Conservation (phyloP, 2,113 vertebrate species). For the Casuarius casuarius region DNA sequence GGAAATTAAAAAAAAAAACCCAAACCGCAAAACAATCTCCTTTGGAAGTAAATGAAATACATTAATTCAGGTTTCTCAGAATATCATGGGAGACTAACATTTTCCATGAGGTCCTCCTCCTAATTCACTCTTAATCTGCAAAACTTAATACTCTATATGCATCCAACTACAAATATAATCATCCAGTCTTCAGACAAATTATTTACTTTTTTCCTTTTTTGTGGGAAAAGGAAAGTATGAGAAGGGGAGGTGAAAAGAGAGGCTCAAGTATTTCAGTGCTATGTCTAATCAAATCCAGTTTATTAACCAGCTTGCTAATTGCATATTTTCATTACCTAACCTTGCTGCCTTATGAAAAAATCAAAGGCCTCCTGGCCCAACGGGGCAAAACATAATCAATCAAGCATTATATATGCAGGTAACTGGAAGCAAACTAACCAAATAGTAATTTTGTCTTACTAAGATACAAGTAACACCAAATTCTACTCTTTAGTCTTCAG, state of each 20-base stretch:
- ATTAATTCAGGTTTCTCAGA: background rate
- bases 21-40: background rate
- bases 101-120: background rate
- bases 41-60: background rate
- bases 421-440: background rate
- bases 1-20: background rate
- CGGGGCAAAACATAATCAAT: background rate
- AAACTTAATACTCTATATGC: background rate
- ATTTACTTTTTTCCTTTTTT: too few species aligned
- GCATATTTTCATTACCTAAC: background rate
- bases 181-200: too few species aligned
- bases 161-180: background rate
- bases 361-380: constrained; percentile 15
- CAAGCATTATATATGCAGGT: background rate
- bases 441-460: background rate
- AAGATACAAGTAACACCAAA: background rate
- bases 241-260: background rate
- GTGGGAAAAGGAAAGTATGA: background rate
- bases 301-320: background rate
- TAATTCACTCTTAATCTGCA: background rate
- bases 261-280: background rate
- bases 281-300: background rate
- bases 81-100: background rate
- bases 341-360: background rate
- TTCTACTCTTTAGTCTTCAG: background rate